Conservation (phyloP, 2,888 invertebrate genomes). For the Ennomos fuscantarius region DNA sequence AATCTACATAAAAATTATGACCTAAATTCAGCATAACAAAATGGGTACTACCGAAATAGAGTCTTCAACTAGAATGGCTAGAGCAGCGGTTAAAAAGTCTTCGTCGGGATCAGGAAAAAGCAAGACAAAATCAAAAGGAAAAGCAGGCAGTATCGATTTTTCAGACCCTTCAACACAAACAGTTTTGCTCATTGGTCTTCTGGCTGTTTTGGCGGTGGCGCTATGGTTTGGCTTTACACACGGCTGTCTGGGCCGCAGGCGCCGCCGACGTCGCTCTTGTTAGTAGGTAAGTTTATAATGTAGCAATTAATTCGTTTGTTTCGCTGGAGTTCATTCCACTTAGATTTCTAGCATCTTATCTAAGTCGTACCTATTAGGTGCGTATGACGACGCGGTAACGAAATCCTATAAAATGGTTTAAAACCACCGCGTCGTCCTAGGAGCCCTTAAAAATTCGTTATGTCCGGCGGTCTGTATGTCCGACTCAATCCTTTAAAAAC, state of each 20-base stretch:
- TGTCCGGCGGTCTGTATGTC: too few species aligned
- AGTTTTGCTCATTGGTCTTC: conserved; percentile 49
- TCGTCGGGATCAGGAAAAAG: background rate
- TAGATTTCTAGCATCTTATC: too few species aligned
- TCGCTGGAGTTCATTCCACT: too few species aligned
- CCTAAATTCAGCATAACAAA: conserved; percentile 1
- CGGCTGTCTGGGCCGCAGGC: conserved; percentile 50
- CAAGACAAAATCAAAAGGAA: background rate
- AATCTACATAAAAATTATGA: background rate
- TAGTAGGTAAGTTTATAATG: conserved; percentile 28
- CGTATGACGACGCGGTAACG: too few species aligned
- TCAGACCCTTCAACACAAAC: conserved; percentile 58
- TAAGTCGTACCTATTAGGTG: too few species aligned
- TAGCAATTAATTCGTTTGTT: too few species aligned
- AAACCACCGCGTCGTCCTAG: too few species aligned
- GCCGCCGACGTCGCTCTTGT: conserved; percentile 48
- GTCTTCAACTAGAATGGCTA: conserved; percentile 50
- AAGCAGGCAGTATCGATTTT: conserved; percentile 26
- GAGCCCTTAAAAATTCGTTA: too few species aligned
- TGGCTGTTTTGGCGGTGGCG: conserved; percentile 54
- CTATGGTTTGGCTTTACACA: conserved; percentile 59
- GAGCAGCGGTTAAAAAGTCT: conserved; percentile 42
- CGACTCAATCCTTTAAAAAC: too few species aligned
- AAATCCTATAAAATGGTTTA: too few species aligned
- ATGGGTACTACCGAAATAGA: conserved; percentile 19